Evolutionary conservation across 2,888 invertebrate genomes (phyloP), one percentile per base, ranked within the genome.

Genomic region (Elmis aenea): DNA sequence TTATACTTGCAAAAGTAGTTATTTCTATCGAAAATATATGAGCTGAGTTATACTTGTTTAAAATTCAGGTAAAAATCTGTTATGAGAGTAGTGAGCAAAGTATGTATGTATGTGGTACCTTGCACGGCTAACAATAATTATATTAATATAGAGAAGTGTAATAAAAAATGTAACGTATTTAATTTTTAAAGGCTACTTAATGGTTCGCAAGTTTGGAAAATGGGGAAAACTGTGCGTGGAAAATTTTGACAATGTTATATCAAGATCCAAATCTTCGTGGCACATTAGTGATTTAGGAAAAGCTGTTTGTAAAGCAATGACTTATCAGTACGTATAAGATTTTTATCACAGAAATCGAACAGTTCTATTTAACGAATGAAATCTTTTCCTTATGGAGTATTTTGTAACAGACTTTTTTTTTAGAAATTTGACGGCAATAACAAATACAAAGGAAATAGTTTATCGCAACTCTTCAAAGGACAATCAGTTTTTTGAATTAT

Each of bases 181-280:
- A 13, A 24, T 11, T 45, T 48, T 20, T 52, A n/a, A n/a, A 73
- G 85, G 86, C 13, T 83, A 76, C 52, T 71, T 86, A 15, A 82
- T 83, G 76, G 80, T 86, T 1, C 71, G 83, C 18, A 83, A 83
- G 56, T 77, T 79, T 49, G 86, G 86, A 0, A 71, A 74, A 27
- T 87, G 87, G 87, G 85, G 85, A 3, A 82, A 84, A 57, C 67
- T 86, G 3, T 87, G 87, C 51, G 73, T 84, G 10, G 79, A 81
- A 44, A 81, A 78, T 45, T 79, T 83, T 54, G 71, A 75, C 26
- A 73, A 76, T 45, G 72, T 79, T 1, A 71, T 77, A 2, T 66
- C 72, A 18, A 70, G 74, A 42, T 75, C 77, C 1, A 73, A 75
- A 29, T 73, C 77, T 27, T 69, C 75, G 2, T 77, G 81, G 67